These are phyloP conservation scores for Drepana falcataria DNA, from an alignment of 2,888 invertebrate genomes.

Conservation along the genomic window DNA sequence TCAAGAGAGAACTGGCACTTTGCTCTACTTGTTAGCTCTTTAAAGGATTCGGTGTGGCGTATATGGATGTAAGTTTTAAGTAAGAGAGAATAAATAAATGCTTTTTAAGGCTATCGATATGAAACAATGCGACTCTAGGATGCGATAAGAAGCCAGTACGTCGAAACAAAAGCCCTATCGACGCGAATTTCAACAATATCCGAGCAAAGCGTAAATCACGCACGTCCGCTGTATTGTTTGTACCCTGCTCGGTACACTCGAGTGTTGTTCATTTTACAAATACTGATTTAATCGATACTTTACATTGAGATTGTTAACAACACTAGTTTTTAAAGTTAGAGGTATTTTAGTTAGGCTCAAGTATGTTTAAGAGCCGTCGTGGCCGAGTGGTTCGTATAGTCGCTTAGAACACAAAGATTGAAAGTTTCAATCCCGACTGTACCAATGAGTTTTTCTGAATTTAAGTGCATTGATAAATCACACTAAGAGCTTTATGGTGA, in stretches of 20 bases:
- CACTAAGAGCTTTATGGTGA: too few species aligned
- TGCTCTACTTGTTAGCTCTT: too few species aligned
- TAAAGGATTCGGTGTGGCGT: not conserved
- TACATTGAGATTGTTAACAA: conserved; percentile 23
- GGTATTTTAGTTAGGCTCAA: too few species aligned
- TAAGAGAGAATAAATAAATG: too few species aligned
- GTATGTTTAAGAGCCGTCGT: too few species aligned
- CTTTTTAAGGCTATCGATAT: not conserved
- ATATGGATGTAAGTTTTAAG: not conserved
- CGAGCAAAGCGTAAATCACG: conserved; percentile 60
- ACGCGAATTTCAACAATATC: conserved; percentile 67
- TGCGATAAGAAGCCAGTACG: conserved; percentile 59
- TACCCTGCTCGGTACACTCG: conserved; percentile 38
- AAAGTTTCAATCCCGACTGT: too few species aligned
- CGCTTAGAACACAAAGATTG: too few species aligned
- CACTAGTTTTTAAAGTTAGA: conserved; percentile 11
- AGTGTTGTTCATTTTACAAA: conserved; percentile 39
- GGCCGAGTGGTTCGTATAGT: too few species aligned
- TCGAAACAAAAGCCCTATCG: conserved; percentile 69
- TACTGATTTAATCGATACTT: conserved; percentile 44
- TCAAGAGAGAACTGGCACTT: too few species aligned
- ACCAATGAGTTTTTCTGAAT: too few species aligned
- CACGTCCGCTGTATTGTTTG: conserved; percentile 59
- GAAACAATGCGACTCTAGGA: conserved; percentile 24
- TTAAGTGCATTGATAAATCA: too few species aligned